Conservation (phyloP, 30 jellyfish, hydroid and myxozoan species). For the Aurelia sp. region DNA sequence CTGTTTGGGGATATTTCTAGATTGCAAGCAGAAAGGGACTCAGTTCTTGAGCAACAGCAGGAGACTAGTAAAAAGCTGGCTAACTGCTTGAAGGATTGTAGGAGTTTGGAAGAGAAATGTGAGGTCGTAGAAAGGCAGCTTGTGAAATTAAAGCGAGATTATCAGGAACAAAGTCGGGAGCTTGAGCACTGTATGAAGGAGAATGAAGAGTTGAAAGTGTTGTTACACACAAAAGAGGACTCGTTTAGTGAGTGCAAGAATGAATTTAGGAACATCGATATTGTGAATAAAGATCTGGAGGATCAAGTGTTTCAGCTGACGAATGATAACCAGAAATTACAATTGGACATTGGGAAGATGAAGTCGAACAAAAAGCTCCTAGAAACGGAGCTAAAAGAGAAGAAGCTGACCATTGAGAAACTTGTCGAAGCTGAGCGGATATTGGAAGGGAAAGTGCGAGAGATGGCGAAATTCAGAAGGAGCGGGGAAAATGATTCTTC, state of each 20-base stretch:
- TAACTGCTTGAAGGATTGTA: constrained; percentile 27
- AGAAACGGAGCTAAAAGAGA: constrained; percentile 66
- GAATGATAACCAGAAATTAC: constrained; percentile 80
- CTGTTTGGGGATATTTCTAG: constrained; percentile 59
- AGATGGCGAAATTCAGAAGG: constrained; percentile 20
- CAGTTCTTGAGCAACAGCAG: constrained; percentile 66
- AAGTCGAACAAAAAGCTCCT: constrained; percentile 39
- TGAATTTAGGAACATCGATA: constrained; percentile 74
- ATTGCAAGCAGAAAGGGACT: constrained; percentile 77
- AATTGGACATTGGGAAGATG: constrained; percentile 57
- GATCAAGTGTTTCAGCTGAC: constrained; percentile 89
- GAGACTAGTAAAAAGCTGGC: constrained; percentile 66
- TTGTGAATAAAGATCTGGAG: constrained; percentile 88
- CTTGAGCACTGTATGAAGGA: constrained; percentile 67
- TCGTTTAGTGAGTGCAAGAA: constrained; percentile 72
- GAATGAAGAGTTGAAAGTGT: constrained; percentile 80
- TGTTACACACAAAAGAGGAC: constrained; percentile 77
- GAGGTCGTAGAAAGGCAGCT: constrained; percentile 55
- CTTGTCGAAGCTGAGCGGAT: constrained; percentile 31
- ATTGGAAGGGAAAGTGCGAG: constrained; percentile 52
- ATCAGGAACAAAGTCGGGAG: constrained; percentile 88
- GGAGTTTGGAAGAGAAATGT: constrained; percentile 74
- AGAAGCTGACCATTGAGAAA: constrained; percentile 27
- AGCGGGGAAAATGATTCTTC: constrained; percentile 22
- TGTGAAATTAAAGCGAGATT: constrained; percentile 71